Base-by-base conservation (phyloP, 2,797 vertebrate genomes). In the Taenioides sp. region DNA sequence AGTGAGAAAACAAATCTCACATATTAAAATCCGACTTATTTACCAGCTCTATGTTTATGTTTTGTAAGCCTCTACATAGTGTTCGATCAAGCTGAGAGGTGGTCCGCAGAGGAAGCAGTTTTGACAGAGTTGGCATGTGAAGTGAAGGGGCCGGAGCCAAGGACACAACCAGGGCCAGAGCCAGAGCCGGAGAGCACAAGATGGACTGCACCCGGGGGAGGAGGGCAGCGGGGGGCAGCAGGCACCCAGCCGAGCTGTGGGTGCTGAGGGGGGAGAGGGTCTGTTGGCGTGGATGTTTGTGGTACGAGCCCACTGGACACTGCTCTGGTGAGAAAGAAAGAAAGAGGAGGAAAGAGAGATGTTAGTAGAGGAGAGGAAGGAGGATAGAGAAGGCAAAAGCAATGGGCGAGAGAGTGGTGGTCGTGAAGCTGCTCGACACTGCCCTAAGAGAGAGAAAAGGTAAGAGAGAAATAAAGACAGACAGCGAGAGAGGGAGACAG, bases 121-220 rank as follows among this genome's bases (percentile, higher is more conserved):
- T 79, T 70, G 76, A 83, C 79, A 68, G 80, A 72, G 77, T 55
- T 83, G 76, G 77, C 78, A 73, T 49, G 78, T 79, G 70, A 80
- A 86, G 70, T 66, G 73, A 47, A 49, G 62, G 69, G 57, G 25
- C 74, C 47, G 78, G 76, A 85, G 79, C 82, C 86, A 87, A 85
- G 20, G 20, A 73, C 78, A 77, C 80, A n/a, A 60, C 58, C 0
- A 20, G 72, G 37, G 72, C 55, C 54, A 1, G 76, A 80, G 86
- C 87, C 90, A 88, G 80, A 75, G 72, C 34, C 31, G 40, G 40
- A 47, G 76, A 83, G 82, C 78, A 71, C 80, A 86, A 83, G 83
- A 83, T 65, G 78, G 76, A 76, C 87, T 83, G 81, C 65, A 79
- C 80, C 77, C 65, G 70, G 4, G 83, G 61, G 37, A 82, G 77